These are phyloP conservation scores for Dasypolia templi DNA, from an alignment of 2,888 invertebrate genomes.

Conservation along the genomic window DNA sequence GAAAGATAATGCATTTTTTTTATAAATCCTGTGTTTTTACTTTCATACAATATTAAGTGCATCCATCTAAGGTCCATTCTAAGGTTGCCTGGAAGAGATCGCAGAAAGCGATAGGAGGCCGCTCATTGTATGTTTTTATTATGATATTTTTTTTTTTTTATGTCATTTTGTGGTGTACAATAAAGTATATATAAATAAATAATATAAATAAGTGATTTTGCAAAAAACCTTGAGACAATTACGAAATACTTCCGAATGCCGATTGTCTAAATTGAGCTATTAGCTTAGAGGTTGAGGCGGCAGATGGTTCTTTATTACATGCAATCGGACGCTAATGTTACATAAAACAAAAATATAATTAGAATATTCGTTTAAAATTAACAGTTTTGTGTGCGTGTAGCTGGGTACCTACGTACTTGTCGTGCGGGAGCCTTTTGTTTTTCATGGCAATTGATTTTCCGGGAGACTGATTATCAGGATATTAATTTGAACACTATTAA, in stretches of 20 bases:
- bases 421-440: neutral
- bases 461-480: neutral
- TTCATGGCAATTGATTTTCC: neutral
- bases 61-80: too few species aligned
- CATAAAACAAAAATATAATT: slow-evolving; percentile 11
- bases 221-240: slow-evolving; percentile 47
- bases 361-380: slow-evolving; percentile 4
- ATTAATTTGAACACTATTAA: too few species aligned
- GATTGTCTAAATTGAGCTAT: slow-evolving; percentile 56
- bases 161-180: too few species aligned
- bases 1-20: neutral
- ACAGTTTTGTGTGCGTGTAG: neutral
- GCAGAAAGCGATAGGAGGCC: too few species aligned
- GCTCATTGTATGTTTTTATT: too few species aligned
- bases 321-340: neutral
- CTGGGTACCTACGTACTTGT: neutral
- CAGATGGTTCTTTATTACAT: slow-evolving; percentile 34
- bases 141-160: too few species aligned
- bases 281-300: slow-evolving; percentile 48
- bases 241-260: slow-evolving; percentile 59
- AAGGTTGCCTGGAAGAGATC: too few species aligned
- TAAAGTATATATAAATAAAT: too few species aligned
- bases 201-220: slow-evolving; percentile 27
- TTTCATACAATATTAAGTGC: slow-evolving; percentile 3
- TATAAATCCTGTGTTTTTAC: neutral